Percentiles rank a stretch among this genome's conserved stretches.
Evolutionary conservation across 2,888 invertebrate species (phyloP).

Genomic region (Tromatobia lineatoria): DNA sequence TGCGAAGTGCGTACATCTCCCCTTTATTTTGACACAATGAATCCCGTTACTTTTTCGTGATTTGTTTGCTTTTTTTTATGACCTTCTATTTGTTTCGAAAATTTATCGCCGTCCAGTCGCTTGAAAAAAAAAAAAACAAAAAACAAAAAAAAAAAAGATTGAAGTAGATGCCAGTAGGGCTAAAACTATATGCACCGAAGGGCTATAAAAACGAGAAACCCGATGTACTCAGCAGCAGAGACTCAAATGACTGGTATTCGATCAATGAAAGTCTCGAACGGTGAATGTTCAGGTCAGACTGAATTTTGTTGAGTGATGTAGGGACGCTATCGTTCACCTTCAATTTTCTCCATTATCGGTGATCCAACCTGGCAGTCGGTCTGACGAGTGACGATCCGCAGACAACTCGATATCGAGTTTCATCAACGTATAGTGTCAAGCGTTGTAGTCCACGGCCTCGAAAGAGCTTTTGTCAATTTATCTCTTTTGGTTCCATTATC

Average conservation of each 20-base stretch:
- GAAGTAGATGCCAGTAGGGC: too few relatives aligned
- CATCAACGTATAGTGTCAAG: slow-evolving; percentile 5
- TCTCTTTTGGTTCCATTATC: slow-evolving; percentile 32
- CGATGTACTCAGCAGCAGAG: not conserved
- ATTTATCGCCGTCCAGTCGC: too few relatives aligned
- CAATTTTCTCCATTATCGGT: slow-evolving; percentile 37
- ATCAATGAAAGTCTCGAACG: slow-evolving; percentile 19
- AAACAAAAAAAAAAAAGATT: too few relatives aligned
- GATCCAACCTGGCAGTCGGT: slow-evolving; percentile 26
- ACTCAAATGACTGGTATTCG: slow-evolving; percentile 21
- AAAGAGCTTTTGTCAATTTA: slow-evolving; percentile 31
- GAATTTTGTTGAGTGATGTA: not conserved
- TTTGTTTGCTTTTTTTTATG: too few relatives aligned
- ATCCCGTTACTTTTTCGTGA: too few relatives aligned
- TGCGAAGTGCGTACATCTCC: too few relatives aligned
- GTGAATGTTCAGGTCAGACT: not conserved
- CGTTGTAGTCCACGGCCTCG: slow-evolving; percentile 14
- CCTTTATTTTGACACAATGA: too few relatives aligned
- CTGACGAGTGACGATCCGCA: slow-evolving; percentile 17
- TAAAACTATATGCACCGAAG: not conserved
- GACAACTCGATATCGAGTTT: slow-evolving; percentile 20
- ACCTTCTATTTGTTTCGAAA: too few relatives aligned
- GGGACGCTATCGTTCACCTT: slow-evolving; percentile 7
- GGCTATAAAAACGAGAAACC: not conserved
- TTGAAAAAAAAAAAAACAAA: too few relatives aligned